phyloP scores from a whole-genome alignment of 2,113 vertebrate genomes.

The Leptosomus discolor region DNA sequence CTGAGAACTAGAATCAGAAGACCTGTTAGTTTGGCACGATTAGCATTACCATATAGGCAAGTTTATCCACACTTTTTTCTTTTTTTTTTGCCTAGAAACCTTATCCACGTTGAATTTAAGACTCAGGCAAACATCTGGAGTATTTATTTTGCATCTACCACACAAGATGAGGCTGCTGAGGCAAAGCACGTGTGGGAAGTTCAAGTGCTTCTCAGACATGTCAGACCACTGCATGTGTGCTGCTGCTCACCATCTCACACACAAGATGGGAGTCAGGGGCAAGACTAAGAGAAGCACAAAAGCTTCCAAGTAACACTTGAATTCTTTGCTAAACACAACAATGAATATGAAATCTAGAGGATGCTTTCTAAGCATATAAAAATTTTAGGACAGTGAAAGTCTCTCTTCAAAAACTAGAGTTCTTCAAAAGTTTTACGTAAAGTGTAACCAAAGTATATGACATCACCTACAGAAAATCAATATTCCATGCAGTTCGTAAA shows the following conservation, averaged over 20 bases:
- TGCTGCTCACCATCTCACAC: neutral
- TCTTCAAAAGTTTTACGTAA: neutral
- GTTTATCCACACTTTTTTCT: neutral
- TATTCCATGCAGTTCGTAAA: neutral
- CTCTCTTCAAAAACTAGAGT: neutral
- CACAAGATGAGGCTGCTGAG: neutral
- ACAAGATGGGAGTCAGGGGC: neutral
- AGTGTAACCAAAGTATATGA: neutral
- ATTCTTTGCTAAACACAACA: neutral
- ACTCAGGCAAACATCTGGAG: neutral
- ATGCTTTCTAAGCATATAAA: neutral
- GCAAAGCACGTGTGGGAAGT: neutral
- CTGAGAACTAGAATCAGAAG: neutral
- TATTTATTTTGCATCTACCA: neutral
- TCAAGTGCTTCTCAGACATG: neutral
- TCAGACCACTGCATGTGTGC: accelerated
- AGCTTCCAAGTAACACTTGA: neutral
- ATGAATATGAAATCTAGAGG: neutral
- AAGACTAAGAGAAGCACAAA: neutral
- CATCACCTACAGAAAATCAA: neutral
- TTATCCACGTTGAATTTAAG: neutral
- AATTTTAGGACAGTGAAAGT: neutral
- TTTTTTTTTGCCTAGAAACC: neutral
- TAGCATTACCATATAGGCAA: neutral
- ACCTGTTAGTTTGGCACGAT: neutral